These are phyloP conservation scores for Physeter macrocephalus DNA, from an alignment of 2,113 vertebrate genomes.

Conservation along the genomic window DNA sequence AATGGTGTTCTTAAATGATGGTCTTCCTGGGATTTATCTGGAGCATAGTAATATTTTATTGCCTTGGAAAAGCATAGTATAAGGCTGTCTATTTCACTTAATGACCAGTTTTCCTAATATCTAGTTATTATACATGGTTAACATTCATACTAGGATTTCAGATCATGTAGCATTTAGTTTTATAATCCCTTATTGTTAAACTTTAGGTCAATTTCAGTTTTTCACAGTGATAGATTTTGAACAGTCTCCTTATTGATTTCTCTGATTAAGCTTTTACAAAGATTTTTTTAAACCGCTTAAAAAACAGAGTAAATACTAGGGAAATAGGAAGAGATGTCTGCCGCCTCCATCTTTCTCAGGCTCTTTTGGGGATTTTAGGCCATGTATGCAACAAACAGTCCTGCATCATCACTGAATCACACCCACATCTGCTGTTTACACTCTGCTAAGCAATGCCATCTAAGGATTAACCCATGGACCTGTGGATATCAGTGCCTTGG, in stretches of 20 bases:
- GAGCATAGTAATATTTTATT: neutral
- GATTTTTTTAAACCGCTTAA: neutral
- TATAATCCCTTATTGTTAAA: neutral
- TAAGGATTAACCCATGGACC: neutral
- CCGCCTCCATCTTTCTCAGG: neutral
- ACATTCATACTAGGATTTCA: conserved; percentile 13
- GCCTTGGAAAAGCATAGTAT: neutral
- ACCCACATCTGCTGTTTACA: neutral
- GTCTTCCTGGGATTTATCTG: conserved; percentile 1
- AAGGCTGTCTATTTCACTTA: neutral
- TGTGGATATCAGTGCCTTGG: neutral
- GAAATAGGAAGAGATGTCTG: neutral
- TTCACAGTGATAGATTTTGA: conserved; percentile 30
- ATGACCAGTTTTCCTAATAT: neutral
- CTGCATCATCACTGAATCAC: neutral
- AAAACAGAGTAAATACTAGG: neutral
- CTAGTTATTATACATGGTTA: neutral
- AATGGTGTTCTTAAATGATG: conserved; percentile 15
- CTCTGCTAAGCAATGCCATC: neutral
- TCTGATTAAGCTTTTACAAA: neutral
- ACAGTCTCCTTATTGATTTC: neutral
- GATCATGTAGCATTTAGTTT: neutral
- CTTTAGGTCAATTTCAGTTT: conserved; percentile 18
- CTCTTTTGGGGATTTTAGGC: neutral
- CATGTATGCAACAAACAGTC: neutral